Evolutionary conservation across 2,888 invertebrate species (phyloP).

Genomic region (Drosophila paramelanica): DNA sequence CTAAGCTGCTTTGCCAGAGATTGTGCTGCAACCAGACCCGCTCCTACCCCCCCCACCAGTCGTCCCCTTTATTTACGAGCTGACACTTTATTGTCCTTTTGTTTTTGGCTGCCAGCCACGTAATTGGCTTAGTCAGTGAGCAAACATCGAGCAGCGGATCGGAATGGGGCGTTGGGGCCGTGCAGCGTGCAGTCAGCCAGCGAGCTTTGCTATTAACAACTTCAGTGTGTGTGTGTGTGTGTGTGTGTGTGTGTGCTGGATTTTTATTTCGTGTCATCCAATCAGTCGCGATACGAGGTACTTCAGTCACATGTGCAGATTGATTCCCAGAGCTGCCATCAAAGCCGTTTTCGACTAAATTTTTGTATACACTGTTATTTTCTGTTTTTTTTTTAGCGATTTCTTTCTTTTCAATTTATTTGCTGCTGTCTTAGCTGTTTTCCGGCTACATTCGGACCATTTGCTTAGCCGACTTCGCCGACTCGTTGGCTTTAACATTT

Average conservation of each 20-base stretch:
- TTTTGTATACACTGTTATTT: slow-evolving; percentile 11
- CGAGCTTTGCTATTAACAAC: slow-evolving; percentile 53
- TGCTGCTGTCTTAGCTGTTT: slow-evolving; percentile 20
- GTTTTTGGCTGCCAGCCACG: slow-evolving; percentile 55
- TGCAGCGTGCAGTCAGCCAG: slow-evolving; percentile 29
- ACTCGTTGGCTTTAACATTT: slow-evolving; percentile 27
- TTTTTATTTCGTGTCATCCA: slow-evolving; percentile 71
- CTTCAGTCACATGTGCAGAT: slow-evolving; percentile 54
- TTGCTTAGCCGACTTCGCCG: slow-evolving; percentile 12
- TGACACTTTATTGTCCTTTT: slow-evolving; percentile 74
- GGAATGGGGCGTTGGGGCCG: neutral
- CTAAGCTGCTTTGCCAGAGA: slow-evolving; percentile 59
- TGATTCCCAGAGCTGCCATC: slow-evolving; percentile 64
- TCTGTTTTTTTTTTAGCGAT: neutral
- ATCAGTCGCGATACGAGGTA: slow-evolving; percentile 53
- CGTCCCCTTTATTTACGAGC: slow-evolving; percentile 57
- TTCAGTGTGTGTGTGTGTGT: slow-evolving; percentile 25
- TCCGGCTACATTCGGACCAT: slow-evolving; percentile 5
- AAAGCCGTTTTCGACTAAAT: slow-evolving; percentile 40
- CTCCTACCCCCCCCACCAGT: no score
- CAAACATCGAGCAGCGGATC: slow-evolving; percentile 5
- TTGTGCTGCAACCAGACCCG: slow-evolving; percentile 8
- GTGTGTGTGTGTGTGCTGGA: slow-evolving; percentile 25
- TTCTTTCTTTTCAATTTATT: slow-evolving; percentile 24
- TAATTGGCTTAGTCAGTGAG: slow-evolving; percentile 65